phyloP scores from a whole-genome alignment of 2,113 vertebrate genomes.

The Anthoscopus minutus region DNA sequence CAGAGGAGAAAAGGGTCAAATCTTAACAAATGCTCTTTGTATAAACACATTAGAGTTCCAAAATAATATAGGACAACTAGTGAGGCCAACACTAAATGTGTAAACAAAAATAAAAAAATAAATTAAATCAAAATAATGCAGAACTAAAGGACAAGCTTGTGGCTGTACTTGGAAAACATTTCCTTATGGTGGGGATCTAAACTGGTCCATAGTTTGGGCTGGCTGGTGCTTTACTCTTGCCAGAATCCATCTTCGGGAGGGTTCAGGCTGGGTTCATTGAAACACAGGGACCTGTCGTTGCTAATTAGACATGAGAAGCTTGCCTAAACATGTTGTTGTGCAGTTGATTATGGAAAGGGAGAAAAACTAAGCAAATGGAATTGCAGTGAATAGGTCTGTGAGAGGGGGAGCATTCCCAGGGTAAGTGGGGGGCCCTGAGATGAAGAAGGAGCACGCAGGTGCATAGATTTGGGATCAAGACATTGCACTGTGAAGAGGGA shows the following conservation, averaged over 20 bases:
- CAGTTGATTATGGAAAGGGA: not conserved
- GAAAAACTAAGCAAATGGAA: not conserved
- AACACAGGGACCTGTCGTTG: not conserved
- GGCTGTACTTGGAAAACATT: not conserved
- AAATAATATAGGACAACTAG: not conserved
- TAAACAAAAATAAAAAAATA: not conserved
- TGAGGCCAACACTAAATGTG: not conserved
- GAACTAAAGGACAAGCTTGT: not conserved
- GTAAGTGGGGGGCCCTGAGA: not conserved
- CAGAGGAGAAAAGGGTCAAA: not conserved
- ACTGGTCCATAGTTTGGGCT: not conserved
- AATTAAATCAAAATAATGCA: not conserved
- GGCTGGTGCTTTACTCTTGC: not conserved
- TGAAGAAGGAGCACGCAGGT: not conserved
- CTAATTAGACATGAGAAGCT: not conserved
- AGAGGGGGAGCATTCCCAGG: not conserved
- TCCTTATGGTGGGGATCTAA: not conserved
- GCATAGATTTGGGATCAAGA: not conserved
- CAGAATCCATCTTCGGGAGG: not conserved
- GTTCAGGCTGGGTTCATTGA: not conserved
- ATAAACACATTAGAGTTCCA: not conserved
- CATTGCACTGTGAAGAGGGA: not conserved
- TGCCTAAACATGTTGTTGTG: not conserved
- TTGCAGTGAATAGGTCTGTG: not conserved
- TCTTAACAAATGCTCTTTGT: not conserved